These are phyloP conservation scores for Polyploca ridens DNA, from an alignment of 2,888 invertebrate species.

Conservation along the genomic window DNA sequence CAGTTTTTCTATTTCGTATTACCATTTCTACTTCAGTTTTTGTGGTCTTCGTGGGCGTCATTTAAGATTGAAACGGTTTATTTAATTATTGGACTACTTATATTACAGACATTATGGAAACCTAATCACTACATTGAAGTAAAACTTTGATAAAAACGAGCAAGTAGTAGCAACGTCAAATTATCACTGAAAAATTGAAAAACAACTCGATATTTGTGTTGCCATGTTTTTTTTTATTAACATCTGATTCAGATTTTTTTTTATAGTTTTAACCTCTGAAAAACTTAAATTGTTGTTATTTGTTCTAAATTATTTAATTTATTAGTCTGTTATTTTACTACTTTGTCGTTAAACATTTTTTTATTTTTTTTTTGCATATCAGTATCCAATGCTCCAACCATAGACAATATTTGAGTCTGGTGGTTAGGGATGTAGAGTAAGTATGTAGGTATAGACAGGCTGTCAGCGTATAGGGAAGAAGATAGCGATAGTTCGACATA, in stretches of 20 bases:
- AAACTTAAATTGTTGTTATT: no score
- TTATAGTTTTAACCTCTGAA: not conserved
- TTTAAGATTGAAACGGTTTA: constrained; percentile 72
- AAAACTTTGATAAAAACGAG: constrained; percentile 64
- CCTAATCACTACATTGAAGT: constrained; percentile 74
- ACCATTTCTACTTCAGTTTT: constrained; percentile 95
- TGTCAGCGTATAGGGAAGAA: no score
- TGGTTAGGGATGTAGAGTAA: no score
- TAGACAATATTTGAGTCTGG: not conserved
- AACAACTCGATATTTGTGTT: constrained; percentile 76
- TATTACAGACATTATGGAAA: constrained; percentile 74
- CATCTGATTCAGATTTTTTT: not conserved
- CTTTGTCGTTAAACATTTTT: not conserved
- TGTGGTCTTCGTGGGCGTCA: constrained; percentile 91
- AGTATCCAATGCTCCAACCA: not conserved
- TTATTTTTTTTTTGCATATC: not conserved
- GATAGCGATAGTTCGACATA: no score
- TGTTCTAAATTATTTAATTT: not conserved
- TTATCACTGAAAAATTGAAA: constrained; percentile 77
- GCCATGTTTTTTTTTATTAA: constrained; percentile 25
- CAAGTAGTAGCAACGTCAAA: constrained; percentile 78
- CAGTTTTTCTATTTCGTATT: constrained; percentile 93
- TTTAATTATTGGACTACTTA: constrained; percentile 70
- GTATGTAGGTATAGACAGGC: no score
- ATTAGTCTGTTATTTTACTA: not conserved